A percentile compares a stretch with the other conserved stretches of the same genome.
These are phyloP conservation scores for Apodemia duryi DNA, from an alignment of 2,888 invertebrate species.

Conservation along the genomic window DNA sequence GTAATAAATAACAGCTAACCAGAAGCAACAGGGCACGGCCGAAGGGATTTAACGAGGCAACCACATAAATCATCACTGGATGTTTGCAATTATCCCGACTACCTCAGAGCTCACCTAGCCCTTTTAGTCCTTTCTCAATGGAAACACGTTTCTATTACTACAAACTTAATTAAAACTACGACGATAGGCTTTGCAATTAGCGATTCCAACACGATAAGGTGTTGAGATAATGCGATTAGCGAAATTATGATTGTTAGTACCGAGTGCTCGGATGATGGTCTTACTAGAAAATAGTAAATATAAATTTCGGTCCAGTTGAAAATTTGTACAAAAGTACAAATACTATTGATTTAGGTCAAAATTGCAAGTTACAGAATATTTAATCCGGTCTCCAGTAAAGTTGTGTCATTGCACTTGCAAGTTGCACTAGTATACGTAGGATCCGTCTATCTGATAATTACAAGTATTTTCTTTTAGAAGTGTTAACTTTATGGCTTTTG, in stretches of 20 bases:
- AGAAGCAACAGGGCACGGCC: not conserved
- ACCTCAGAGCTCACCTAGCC: slow-evolving; percentile 16
- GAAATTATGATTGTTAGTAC: not conserved
- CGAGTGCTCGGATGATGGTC: not conserved
- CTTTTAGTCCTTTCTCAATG: slow-evolving; percentile 21
- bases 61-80: slow-evolving; percentile 16
- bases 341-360: too few relatives aligned
- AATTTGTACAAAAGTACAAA: too few relatives aligned
- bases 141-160: slow-evolving; percentile 37
- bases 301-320: too few relatives aligned
- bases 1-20: not conserved
- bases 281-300: not conserved
- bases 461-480: too few relatives aligned
- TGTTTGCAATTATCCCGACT: slow-evolving; percentile 19
- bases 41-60: slow-evolving; percentile 13
- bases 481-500: too few relatives aligned
- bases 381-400: too few relatives aligned
- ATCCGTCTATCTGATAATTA: too few relatives aligned
- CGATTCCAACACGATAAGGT: slow-evolving; percentile 25
- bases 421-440: too few relatives aligned
- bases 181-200: slow-evolving; percentile 34
- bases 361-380: too few relatives aligned
- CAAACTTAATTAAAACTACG: slow-evolving; percentile 46
- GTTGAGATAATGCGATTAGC: slow-evolving; percentile 19
- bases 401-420: too few relatives aligned